These are phyloP conservation scores for Halesus radiatus DNA, from an alignment of 1,140 invertebrate genomes.

Conservation along the genomic window DNA sequence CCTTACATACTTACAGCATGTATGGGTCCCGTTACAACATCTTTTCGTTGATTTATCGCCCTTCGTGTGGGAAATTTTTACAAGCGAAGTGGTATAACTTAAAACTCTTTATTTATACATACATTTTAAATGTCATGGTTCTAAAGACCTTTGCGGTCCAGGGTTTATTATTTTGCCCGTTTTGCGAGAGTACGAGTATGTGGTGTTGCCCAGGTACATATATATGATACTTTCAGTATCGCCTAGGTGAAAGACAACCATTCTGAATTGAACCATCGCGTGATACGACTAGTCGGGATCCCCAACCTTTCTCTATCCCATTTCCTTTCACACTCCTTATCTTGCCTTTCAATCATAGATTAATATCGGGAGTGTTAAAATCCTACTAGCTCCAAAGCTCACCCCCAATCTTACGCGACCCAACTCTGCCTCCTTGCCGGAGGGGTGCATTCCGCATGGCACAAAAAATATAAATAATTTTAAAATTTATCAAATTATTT, in stretches of 20 bases:
- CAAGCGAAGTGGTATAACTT: background rate
- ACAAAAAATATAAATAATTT: no score
- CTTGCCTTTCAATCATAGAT: no score
- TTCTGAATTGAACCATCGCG: no score
- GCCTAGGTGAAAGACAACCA: background rate
- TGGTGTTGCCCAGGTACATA: background rate
- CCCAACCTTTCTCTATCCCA: no score
- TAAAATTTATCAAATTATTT: no score
- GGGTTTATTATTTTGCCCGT: background rate
- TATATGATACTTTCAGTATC: background rate
- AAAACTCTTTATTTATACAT: background rate
- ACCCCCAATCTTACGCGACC: no score
- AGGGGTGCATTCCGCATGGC: no score
- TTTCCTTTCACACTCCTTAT: no score
- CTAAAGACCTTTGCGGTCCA: background rate
- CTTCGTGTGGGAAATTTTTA: slow-evolving; percentile 18
- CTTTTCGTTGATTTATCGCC: slow-evolving; percentile 20
- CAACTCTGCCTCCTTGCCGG: no score
- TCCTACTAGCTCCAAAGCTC: no score
- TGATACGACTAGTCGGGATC: no score
- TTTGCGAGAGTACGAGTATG: background rate
- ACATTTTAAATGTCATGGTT: background rate
- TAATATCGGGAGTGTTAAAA: no score
- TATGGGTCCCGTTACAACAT: slow-evolving; percentile 7
- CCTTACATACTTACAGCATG: background rate